These are phyloP conservation scores for Oreotrochilus melanogaster DNA, from an alignment of 2,113 vertebrate species.

Conservation along the genomic window DNA sequence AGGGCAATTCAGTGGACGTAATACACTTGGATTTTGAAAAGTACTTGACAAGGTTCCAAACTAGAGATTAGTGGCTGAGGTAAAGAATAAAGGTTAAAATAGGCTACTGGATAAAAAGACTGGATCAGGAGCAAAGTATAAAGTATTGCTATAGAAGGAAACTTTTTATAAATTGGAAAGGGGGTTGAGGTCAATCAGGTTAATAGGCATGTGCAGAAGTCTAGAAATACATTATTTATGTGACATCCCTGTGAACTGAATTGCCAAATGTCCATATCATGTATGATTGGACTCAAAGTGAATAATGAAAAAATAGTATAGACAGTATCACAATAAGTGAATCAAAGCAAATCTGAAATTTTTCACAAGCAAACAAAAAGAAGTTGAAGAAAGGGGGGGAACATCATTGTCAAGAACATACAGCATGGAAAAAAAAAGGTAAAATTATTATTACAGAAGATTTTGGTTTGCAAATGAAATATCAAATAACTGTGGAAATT, in stretches of 20 bases:
- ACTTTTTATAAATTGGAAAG: conserved; percentile 29
- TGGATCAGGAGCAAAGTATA: not conserved
- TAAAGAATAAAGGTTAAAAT: conserved; percentile 39
- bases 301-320: not conserved
- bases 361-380: not conserved
- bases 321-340: not conserved
- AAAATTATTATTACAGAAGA: not conserved
- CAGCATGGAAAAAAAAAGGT: not conserved
- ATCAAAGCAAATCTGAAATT: not conserved
- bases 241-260: not conserved
- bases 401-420: not conserved
- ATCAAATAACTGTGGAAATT: not conserved
- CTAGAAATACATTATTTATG: conserved; percentile 22
- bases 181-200: conserved; percentile 20
- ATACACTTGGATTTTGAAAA: conserved; percentile 47
- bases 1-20: conserved; percentile 50
- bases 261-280: not conserved
- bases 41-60: conserved; percentile 50
- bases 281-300: not conserved
- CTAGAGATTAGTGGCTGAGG: not conserved
- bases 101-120: conserved; percentile 21
- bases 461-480: not conserved
- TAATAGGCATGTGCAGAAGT: conserved; percentile 24
- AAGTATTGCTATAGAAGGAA: not conserved
- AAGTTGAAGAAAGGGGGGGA: not conserved